Conservation (phyloP, 2,888 invertebrate species). For the Silvanus unidentatus region DNA sequence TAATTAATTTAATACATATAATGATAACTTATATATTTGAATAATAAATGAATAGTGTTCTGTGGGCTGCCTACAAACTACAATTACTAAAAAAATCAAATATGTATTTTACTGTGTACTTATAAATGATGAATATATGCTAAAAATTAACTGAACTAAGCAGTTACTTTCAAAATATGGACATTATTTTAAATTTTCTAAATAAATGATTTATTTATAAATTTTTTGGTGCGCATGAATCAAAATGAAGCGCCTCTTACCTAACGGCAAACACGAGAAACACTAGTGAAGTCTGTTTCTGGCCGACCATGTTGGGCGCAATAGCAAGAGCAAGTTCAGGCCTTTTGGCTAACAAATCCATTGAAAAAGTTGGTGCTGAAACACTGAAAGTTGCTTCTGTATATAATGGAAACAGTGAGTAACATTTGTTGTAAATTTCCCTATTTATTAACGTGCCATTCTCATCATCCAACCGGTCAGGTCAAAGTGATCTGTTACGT, state of each 20-base stretch:
- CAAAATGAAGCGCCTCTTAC: constrained; percentile 7
- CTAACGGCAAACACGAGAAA: constrained; percentile 14
- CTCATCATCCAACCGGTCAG: constrained; percentile 3
- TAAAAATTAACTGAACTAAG: background rate
- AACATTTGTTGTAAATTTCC: constrained; percentile 8
- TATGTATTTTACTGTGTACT: too few relatives aligned
- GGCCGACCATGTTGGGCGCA: constrained; percentile 55
- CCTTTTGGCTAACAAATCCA: constrained; percentile 55
- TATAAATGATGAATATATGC: too few relatives aligned
- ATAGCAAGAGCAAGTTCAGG: constrained; percentile 56
- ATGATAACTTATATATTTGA: too few relatives aligned
- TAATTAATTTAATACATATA: too few relatives aligned
- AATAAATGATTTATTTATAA: too few relatives aligned
- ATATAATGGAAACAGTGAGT: constrained; percentile 43
- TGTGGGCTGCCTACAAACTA: too few relatives aligned
- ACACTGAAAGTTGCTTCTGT: constrained; percentile 53
- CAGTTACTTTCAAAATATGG: constrained; percentile 1
- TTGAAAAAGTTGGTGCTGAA: constrained; percentile 56
- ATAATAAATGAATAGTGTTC: too few relatives aligned
- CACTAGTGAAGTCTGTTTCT: constrained; percentile 11
- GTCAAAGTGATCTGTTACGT: constrained; percentile 6
- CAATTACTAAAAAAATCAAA: too few relatives aligned
- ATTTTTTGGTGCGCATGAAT: too few relatives aligned
- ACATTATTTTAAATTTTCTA: constrained; percentile 4
- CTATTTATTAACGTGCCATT: background rate